Conservation (phyloP, 2,113 vertebrate genomes). For the Promerops cafer region DNA sequence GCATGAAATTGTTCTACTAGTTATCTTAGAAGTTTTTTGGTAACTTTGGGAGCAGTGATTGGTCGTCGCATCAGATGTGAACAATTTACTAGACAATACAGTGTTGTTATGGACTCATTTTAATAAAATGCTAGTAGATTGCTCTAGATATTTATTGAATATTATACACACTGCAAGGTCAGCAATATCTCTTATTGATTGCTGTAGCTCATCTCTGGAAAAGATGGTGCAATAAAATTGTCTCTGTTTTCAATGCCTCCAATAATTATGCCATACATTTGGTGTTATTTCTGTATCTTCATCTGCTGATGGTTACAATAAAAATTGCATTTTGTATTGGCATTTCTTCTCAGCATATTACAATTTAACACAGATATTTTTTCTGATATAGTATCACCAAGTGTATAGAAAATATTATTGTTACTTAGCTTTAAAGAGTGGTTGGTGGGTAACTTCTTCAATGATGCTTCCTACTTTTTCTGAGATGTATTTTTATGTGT, state of each 20-base stretch:
- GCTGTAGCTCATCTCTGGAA: not conserved
- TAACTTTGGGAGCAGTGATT: not conserved
- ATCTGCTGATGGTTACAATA: not conserved
- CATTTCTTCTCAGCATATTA: not conserved
- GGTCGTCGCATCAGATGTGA: not conserved
- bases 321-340: not conserved
- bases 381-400: not conserved
- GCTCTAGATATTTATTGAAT: not conserved
- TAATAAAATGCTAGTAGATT: not conserved
- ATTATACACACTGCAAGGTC: not conserved
- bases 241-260: not conserved
- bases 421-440: not conserved
- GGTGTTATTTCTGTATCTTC: not conserved
- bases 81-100: not conserved
- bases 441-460: not conserved
- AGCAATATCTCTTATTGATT: not conserved
- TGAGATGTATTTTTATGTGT: not conserved
- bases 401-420: not conserved
- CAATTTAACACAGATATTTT: not conserved
- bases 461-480: not conserved
- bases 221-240: not conserved
- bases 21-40: not conserved
- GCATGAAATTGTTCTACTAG: not conserved
- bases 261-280: not conserved
- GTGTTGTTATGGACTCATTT: not conserved